Evolutionary conservation across 1,140 invertebrate genomes (phyloP), one percentile per base, ranked within the genome.

Genomic region (Bombus difficillimus): DNA sequence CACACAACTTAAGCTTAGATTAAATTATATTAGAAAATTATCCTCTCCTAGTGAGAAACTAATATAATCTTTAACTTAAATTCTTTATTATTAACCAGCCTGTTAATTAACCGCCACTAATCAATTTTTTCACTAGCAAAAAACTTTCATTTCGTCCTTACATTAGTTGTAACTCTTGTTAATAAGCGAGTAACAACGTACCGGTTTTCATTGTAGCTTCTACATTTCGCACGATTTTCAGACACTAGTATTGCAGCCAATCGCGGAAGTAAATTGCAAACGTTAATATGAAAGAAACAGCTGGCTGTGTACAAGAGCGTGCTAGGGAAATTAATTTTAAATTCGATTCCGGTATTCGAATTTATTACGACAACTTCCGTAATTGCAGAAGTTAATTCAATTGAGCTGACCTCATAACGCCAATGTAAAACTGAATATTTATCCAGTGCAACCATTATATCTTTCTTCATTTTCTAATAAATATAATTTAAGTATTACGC

Each of bases 261-360:
- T 68, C 57, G 37, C 47, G 28, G 4, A 79, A 83, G 74, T 86
- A 47, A 89, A 83, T 89, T 74, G 43, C 43, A 53, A 66, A 53
- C 59, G 64, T 87, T 76, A 72, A 80, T 88, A 80, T 66, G 59
- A 85, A 66, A 77, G 53, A 47, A 59, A 68, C 78, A 64, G 13
- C 47, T 41, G 41, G 34, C 81, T 68, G 59, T 76, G 72, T 83
- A 37, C 43, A 68, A 76, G 13, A 47, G 39, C 25, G 72, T 22
- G 41, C 81, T 37, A 53, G 81, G 39, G 37, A 69, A 83, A 77
- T n/a, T 77, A 77, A 83, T 83, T 83, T 83, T 77, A 83, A 77
- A 77, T 83, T 83, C 74, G 81, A 77, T 76, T 77, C 37, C 6
- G 62, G n/a, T 37, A 53, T 57, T 10, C 18, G 71, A 74, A 82